These are phyloP conservation scores for Anableps anableps DNA, from an alignment of 2,797 vertebrate genomes.

Conservation along the genomic window DNA sequence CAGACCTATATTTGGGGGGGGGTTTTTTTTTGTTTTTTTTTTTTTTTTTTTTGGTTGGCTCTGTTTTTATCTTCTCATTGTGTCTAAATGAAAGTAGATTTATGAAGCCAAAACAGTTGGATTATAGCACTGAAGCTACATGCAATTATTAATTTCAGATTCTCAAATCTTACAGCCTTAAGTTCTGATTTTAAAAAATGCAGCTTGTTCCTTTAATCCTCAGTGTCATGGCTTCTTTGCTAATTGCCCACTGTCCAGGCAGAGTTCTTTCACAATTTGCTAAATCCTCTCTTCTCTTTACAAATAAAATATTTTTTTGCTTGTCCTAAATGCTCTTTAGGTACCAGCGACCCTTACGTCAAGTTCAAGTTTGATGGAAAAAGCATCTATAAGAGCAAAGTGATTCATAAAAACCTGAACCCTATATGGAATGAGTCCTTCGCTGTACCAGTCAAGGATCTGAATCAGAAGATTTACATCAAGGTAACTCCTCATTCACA, in stretches of 20 bases:
- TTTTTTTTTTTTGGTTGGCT: background rate
- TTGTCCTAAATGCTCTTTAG: slow-evolving; percentile 65
- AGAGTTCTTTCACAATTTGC: background rate
- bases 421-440: slow-evolving; percentile 93
- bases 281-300: background rate
- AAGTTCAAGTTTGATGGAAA: slow-evolving; percentile 96
- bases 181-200: background rate
- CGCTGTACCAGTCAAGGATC: slow-evolving; percentile 87
- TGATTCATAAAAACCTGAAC: slow-evolving; percentile 93
- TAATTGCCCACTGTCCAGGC: too few species aligned
- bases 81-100: background rate
- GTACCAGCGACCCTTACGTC: slow-evolving; percentile 96
- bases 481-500: slow-evolving; percentile 80
- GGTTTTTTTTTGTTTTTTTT: background rate
- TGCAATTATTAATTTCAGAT: background rate
- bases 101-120: background rate
- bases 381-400: slow-evolving; percentile 95
- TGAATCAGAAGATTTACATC: slow-evolving; percentile 89
- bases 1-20: background rate
- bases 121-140: background rate
- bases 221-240: background rate
- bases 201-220: background rate
- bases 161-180: background rate
- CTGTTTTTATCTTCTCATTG: background rate
- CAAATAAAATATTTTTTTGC: background rate